Conservation (phyloP, 2,888 invertebrate species). For the Rhyacophila evoluta region DNA sequence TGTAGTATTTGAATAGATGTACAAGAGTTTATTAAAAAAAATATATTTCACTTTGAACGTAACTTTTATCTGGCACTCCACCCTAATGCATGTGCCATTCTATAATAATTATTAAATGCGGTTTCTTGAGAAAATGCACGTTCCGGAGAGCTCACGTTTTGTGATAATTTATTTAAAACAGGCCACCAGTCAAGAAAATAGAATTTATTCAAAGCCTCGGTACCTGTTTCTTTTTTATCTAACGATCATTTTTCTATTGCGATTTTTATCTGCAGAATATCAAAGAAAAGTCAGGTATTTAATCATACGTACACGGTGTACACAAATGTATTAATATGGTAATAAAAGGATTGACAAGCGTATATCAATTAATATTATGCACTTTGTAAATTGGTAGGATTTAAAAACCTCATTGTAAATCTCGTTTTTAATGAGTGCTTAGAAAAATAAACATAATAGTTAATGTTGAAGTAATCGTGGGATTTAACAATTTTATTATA, state of each 20-base stretch:
- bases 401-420: too few relatives aligned
- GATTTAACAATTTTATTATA: too few relatives aligned
- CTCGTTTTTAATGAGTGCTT: too few relatives aligned
- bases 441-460: too few relatives aligned
- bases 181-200: neutral
- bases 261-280: neutral
- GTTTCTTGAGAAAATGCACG: slow-evolving; percentile 11
- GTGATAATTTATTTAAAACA: neutral
- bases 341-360: too few relatives aligned
- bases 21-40: too few relatives aligned
- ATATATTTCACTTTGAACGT: too few relatives aligned
- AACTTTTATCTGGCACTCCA: neutral
- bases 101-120: neutral
- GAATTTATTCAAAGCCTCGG: neutral
- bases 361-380: too few relatives aligned
- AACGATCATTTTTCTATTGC: neutral
- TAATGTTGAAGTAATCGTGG: too few relatives aligned
- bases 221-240: neutral
- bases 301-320: neutral
- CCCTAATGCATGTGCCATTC: neutral
- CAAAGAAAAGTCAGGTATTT: neutral
- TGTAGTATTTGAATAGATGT: too few relatives aligned
- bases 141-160: neutral
- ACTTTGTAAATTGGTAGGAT: too few relatives aligned
- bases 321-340: neutral